Conservation (phyloP, 2,113 vertebrate species). For the Hyaena hyaena region DNA sequence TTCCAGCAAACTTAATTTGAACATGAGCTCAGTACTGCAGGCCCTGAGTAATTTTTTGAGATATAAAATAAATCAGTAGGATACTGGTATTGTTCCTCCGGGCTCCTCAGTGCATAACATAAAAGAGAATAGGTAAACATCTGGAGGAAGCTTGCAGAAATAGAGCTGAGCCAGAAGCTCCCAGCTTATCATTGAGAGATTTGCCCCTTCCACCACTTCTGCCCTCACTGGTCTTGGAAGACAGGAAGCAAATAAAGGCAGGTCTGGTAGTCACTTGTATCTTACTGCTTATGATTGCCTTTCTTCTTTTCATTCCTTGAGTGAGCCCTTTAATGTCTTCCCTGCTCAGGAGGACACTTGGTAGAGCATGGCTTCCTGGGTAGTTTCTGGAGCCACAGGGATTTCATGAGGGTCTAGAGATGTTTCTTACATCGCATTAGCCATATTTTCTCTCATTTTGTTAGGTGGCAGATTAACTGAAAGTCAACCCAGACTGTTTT, state of each 20-base stretch:
- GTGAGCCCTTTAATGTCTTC: neutral
- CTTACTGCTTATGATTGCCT: neutral
- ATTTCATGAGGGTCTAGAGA: neutral
- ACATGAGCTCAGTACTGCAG: slow-evolving; percentile 62
- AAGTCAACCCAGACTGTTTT: neutral
- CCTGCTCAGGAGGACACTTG: neutral
- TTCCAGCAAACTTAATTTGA: slow-evolving; percentile 71
- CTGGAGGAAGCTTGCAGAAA: neutral
- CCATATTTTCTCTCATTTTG: neutral
- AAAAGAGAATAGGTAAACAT: slow-evolving; percentile 37
- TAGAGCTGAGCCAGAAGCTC: neutral
- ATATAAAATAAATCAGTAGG: slow-evolving; percentile 59
- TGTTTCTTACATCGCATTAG: neutral
- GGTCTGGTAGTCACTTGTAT: neutral
- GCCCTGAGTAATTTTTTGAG: slow-evolving; percentile 66
- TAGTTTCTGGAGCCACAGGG: neutral
- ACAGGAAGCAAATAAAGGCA: neutral
- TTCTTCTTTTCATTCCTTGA: neutral
- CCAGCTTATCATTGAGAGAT: neutral
- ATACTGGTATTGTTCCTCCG: neutral
- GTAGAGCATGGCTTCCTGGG: neutral
- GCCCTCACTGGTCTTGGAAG: neutral
- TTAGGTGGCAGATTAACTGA: neutral
- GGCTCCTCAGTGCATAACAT: neutral
- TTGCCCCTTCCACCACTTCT: neutral